These are phyloP conservation scores for Eristalis arbustorum DNA, from an alignment of 2,888 invertebrate species.

Conservation along the genomic window DNA sequence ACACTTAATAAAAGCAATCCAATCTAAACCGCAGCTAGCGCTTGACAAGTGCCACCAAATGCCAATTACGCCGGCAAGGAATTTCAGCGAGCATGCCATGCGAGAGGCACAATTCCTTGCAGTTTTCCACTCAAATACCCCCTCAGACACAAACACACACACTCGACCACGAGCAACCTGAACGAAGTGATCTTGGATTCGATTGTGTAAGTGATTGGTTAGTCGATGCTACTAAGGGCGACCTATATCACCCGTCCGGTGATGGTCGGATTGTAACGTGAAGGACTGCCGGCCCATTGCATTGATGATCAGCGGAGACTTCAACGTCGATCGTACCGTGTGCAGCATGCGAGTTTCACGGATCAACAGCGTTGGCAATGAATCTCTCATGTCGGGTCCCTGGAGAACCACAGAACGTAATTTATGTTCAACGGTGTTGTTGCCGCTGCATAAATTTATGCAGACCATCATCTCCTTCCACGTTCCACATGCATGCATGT, in stretches of 20 bases:
- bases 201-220: conserved; percentile 55
- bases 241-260: conserved; percentile 55
- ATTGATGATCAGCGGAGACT: conserved; percentile 47
- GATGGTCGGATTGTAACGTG: conserved; percentile 24
- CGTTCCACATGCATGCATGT: conserved; percentile 56
- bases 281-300: conserved; percentile 53
- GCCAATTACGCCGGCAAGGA: background rate
- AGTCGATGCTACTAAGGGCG: conserved; percentile 33
- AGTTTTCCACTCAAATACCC: conserved; percentile 32
- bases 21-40: too few relatives aligned
- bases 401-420: conserved; percentile 63
- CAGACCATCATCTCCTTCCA: conserved; percentile 53
- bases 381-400: conserved; percentile 64
- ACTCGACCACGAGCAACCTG: too few relatives aligned
- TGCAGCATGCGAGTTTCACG: conserved; percentile 67
- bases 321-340: conserved; percentile 58
- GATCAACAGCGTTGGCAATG: conserved; percentile 68
- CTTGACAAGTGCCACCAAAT: background rate
- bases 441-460: conserved; percentile 71
- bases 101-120: background rate
- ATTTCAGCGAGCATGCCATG: background rate
- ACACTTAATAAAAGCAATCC: too few relatives aligned
- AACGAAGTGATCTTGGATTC: conserved; percentile 11
- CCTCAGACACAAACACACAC: background rate
- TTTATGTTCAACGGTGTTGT: conserved; percentile 70